Conservation (phyloP, 2,797 vertebrate species). For the Liasis olivaceus region DNA sequence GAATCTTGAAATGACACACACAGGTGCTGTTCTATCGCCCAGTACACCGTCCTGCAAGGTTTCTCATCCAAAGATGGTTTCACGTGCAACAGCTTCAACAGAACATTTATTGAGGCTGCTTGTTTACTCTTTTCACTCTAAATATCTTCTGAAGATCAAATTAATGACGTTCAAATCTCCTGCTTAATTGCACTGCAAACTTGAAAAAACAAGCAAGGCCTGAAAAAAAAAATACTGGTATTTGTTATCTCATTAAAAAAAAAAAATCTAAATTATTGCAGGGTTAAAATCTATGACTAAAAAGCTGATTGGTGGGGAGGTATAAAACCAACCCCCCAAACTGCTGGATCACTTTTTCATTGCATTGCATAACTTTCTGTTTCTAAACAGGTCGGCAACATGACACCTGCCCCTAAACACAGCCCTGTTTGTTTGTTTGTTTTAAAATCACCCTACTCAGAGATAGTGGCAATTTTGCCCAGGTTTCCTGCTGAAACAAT, state of each 20-base stretch:
- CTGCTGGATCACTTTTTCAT: neutral
- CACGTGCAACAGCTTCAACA: neutral
- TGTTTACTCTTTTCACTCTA: neutral
- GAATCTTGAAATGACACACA: no score
- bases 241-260: neutral
- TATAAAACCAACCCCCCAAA: neutral
- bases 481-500: no score
- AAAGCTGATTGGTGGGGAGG: neutral
- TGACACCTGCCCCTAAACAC: no score
- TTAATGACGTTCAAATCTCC: neutral
- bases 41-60: neutral
- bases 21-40: neutral
- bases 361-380: neutral
- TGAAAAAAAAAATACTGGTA: no score
- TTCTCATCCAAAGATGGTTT: neutral
- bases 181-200: fast-evolving
- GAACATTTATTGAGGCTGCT: neutral
- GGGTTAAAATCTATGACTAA: neutral
- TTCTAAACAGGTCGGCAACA: neutral
- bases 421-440: no score
- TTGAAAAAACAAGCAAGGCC: neutral
- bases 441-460: no score
- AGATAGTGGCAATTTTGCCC: no score
- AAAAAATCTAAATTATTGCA: slow-evolving; percentile 18
- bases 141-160: slow-evolving; percentile 19